These are phyloP conservation scores for Drosophila kepulauana DNA, from an alignment of 1,140 invertebrate genomes.

Conservation along the genomic window DNA sequence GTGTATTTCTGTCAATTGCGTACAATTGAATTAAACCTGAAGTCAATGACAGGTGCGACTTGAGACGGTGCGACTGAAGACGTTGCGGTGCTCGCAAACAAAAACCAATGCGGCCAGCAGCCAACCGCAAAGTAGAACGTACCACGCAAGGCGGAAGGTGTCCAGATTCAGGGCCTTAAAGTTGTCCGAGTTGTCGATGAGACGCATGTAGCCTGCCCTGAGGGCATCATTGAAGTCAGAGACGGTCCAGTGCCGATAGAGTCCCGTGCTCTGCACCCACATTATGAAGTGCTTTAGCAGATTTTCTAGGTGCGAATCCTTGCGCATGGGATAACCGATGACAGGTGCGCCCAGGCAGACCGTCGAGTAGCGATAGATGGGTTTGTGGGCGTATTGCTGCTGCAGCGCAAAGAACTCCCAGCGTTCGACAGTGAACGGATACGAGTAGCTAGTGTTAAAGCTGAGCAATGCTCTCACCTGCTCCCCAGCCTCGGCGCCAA, in stretches of 20 bases:
- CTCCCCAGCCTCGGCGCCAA: slow-evolving; percentile 59
- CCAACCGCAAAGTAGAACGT: slow-evolving; percentile 46
- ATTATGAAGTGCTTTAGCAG: slow-evolving; percentile 67
- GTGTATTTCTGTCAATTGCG: slow-evolving; percentile 78
- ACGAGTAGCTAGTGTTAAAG: slow-evolving; percentile 70
- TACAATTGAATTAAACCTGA: slow-evolving; percentile 75
- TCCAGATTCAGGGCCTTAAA: slow-evolving; percentile 67
- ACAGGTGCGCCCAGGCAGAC: slow-evolving; percentile 72
- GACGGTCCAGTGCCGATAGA: slow-evolving; percentile 63
- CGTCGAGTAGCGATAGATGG: slow-evolving; percentile 67
- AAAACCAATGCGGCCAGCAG: slow-evolving; percentile 38
- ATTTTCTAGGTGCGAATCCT: slow-evolving; percentile 63
- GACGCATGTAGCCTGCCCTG: slow-evolving; percentile 62
- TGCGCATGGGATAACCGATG: slow-evolving; percentile 73
- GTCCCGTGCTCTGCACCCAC: slow-evolving; percentile 60
- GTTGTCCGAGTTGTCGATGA: slow-evolving; percentile 58
- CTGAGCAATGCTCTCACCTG: slow-evolving; percentile 64
- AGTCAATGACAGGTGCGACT: slow-evolving; percentile 60
- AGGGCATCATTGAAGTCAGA: slow-evolving; percentile 76
- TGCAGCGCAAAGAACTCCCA: slow-evolving; percentile 74
- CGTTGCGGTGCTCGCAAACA: slow-evolving; percentile 18
- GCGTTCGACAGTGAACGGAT: slow-evolving; percentile 73
- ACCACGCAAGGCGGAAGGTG: slow-evolving; percentile 62
- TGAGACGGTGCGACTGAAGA: not conserved
- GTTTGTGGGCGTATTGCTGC: slow-evolving; percentile 72